Evolutionary conservation across 2,113 vertebrate species (phyloP).

Genomic region (Athene noctua): DNA sequence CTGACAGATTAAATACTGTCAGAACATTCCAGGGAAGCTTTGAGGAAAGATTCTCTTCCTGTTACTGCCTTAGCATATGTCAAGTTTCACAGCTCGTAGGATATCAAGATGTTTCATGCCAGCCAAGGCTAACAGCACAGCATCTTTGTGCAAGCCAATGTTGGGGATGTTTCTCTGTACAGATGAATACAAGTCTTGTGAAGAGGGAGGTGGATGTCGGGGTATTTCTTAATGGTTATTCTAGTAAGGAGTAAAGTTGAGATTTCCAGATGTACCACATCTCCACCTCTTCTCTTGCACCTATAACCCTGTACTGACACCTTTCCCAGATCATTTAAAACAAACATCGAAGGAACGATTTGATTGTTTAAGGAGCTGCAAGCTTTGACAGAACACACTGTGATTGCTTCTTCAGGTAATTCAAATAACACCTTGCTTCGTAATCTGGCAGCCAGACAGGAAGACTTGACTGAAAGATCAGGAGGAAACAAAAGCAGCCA

Average conservation of each 20-base stretch:
- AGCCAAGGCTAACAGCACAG: conserved; percentile 24
- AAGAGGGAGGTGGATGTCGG: neutral
- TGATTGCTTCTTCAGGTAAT: neutral
- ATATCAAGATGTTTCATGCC: neutral
- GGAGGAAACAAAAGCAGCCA: neutral
- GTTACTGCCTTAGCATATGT: neutral
- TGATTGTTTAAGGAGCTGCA: neutral
- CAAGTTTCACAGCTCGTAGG: neutral
- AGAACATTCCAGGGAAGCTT: neutral
- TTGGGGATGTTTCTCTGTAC: neutral
- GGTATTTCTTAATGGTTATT: neutral
- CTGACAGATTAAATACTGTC: neutral
- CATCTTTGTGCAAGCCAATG: neutral
- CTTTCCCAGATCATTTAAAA: neutral
- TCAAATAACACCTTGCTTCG: neutral
- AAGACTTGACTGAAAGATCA: neutral
- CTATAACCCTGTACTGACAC: neutral
- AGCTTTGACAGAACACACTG: neutral
- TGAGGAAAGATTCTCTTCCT: neutral
- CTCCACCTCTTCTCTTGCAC: neutral
- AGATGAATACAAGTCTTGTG: neutral
- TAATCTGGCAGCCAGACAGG: neutral
- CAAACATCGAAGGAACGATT: neutral
- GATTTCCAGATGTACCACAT: neutral
- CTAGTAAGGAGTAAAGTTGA: neutral